phyloP scores from a whole-genome alignment of 2,888 invertebrate species.

The Odontothrips loti region DNA sequence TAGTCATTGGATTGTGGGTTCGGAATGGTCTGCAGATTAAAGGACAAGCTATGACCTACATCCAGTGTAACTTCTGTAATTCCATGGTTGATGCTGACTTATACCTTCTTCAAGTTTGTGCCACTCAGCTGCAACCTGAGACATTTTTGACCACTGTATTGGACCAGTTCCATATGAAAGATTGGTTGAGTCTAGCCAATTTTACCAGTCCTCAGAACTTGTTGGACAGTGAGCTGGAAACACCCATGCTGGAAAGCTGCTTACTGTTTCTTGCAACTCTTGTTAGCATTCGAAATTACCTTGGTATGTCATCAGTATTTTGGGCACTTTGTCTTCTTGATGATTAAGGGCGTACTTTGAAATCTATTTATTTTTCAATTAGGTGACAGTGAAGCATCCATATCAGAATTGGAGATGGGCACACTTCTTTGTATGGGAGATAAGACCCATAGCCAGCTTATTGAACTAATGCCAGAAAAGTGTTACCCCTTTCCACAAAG shows the following conservation, averaged over 20 bases:
- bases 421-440: conserved; percentile 89
- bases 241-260: conserved; percentile 87
- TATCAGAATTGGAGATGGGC: conserved; percentile 76
- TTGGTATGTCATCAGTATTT: conserved; percentile 54
- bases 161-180: conserved; percentile 84
- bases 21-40: conserved; percentile 95
- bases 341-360: background rate
- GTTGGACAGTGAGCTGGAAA: conserved; percentile 75
- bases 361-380: conserved; percentile 10
- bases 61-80: conserved; percentile 97
- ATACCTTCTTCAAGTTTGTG: conserved; percentile 90
- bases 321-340: no score
- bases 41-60: conserved; percentile 99
- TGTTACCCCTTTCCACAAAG: conserved; percentile 82
- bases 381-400: conserved; percentile 38
- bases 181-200: conserved; percentile 76
- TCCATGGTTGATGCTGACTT: conserved; percentile 98
- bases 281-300: conserved; percentile 80
- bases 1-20: conserved; percentile 91
- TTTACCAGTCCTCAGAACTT: conserved; percentile 60
- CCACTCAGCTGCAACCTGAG: conserved; percentile 80
- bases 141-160: conserved; percentile 81
- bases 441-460: conserved; percentile 91
- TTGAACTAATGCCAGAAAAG: conserved; percentile 93
- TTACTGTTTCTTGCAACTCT: conserved; percentile 86